Base-by-base conservation (phyloP, 2,797 vertebrate species). In the Aphelocoma californica region DNA sequence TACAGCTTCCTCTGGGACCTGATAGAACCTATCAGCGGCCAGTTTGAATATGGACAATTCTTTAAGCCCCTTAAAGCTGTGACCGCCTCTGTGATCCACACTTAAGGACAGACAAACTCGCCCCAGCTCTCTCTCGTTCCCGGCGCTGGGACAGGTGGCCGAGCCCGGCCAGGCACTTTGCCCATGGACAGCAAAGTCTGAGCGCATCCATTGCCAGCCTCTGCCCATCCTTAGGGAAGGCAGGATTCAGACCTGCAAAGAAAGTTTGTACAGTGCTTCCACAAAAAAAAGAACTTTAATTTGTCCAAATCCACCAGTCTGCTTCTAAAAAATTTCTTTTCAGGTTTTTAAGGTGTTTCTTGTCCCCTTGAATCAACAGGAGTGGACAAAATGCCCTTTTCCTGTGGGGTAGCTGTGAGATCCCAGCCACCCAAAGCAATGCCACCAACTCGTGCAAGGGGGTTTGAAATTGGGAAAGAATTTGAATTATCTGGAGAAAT, bases 361-460 rank as follows among this genome's bases (percentile, higher is more conserved):
- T 29, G 18, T 15, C 28, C 14, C 31, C 36, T 64, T 18, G 42
- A 72, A 29, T 34, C 14, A n/a, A 26, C 4, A 58, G 13, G 34
- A 40, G 16, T 18, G 54, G 50, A 29, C 5, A 42, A 58, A n/a
- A 54, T 2, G 7, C 29, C 8, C 34, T 51, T 67, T 58, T 15
- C 23, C 36, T 25, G 48, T 25, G 34, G n/a, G 14, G 28, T 51
- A 36, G 28, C 12, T 56, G 7, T 3, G 25, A 71, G 64, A 40
- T 9, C 31, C 26, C 45, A 71, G 24, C 31, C 18, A 5, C 38
- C 51, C 31, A n/a, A 6, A 44, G 57, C 28, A 48, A 12, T 5
- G 0, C 1, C 71, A 29, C n/a, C 19, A 38, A 12, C n/a, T 47
- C 1, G 0, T 7, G 16, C 36, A 38, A 38, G 16, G 23, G 48